Evolutionary conservation across 2,888 invertebrate genomes (phyloP).

Genomic region (Pseudeuparius sepicola): DNA sequence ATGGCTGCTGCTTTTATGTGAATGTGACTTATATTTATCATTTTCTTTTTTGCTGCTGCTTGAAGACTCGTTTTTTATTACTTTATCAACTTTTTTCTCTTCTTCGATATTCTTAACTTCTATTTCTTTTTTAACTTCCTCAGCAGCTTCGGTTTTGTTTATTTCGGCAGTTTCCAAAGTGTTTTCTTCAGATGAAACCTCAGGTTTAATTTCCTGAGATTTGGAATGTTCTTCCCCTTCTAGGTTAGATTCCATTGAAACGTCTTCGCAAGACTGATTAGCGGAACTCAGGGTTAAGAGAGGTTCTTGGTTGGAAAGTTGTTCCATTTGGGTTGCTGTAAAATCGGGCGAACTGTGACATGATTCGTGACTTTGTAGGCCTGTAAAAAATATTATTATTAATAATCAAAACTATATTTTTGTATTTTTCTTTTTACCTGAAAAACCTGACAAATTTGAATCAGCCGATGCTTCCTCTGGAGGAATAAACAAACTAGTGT

Average conservation of each 20-base stretch:
- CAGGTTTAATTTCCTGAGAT: too few species aligned
- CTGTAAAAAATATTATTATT: conserved; percentile 27
- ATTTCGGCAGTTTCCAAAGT: conserved; percentile 12
- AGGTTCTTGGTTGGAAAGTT: too few species aligned
- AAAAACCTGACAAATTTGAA: conserved; percentile 49
- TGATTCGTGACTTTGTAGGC: conserved; percentile 45
- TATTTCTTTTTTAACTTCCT: conserved; percentile 14
- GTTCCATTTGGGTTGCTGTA: too few species aligned
- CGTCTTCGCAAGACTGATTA: too few species aligned
- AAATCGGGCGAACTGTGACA: too few species aligned
- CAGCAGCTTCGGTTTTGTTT: conserved; percentile 14
- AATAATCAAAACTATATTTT: too few species aligned
- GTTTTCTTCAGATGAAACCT: conserved; percentile 8
- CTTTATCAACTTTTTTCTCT: conserved; percentile 14
- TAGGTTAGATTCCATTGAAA: conserved; percentile 14
- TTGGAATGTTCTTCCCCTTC: conserved; percentile 14
- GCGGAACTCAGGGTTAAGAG: too few species aligned
- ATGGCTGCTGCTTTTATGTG: conserved; percentile 13
- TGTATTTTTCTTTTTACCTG: conserved; percentile 33
- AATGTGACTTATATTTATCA: too few species aligned
- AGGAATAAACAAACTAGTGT: conserved; percentile 36
- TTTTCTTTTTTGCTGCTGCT: too few species aligned
- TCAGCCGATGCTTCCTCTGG: conserved; percentile 47
- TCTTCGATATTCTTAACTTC: conserved; percentile 11
- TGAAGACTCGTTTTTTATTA: conserved; percentile 8